Evolutionary conservation across 2,888 invertebrate genomes (phyloP).

Genomic region (Leptodirus hochenwartii): DNA sequence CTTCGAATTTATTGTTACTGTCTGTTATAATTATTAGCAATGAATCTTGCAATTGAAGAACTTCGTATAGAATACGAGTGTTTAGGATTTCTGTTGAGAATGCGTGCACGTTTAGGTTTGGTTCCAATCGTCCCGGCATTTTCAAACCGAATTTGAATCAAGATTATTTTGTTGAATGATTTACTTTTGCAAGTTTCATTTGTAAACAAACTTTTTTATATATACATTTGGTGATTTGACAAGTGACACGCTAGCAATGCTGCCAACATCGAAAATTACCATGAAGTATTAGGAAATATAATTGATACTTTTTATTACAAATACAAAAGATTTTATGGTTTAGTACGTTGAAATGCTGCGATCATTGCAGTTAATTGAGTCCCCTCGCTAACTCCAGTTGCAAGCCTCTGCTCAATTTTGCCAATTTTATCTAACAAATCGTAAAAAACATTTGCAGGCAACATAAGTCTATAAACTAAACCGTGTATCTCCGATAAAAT

Average conservation of each 20-base stretch:
- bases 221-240: no score
- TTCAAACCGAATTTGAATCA: no score
- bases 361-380: conserved; percentile 80
- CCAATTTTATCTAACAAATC: conserved; percentile 73
- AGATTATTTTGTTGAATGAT: no score
- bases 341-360: conserved; percentile 66
- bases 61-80: conserved; percentile 23
- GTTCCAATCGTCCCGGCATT: no score
- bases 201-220: no score
- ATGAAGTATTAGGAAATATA: no score
- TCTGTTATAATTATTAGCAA: conserved; percentile 29
- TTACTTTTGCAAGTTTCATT: no score
- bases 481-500: conserved; percentile 82
- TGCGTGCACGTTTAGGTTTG: no score
- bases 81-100: conserved; percentile 23
- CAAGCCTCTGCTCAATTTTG: conserved; percentile 71
- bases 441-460: conserved; percentile 62
- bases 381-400: conserved; percentile 76
- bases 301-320: no score
- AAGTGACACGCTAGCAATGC: no score
- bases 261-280: no score
- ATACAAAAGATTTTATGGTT: no score
- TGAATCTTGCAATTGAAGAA: conserved; percentile 27
- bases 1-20: conserved; percentile 21
- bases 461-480: conserved; percentile 74